Conservation (phyloP, 2,888 invertebrate species). For the Cryptus armator region DNA sequence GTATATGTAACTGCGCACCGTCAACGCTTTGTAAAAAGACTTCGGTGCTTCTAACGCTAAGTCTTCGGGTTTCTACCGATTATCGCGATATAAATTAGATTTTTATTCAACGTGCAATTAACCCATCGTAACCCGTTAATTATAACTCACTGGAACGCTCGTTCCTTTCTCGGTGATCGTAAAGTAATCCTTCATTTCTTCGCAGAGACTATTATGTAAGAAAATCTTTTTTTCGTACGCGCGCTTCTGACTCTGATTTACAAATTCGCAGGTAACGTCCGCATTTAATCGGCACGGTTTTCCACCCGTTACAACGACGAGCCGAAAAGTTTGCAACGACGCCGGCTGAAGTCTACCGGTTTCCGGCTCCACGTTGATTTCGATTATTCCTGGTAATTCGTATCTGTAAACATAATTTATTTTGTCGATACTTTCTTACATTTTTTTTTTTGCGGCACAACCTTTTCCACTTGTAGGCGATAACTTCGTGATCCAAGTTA, state of each 20-base stretch:
- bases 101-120: conserved; percentile 21
- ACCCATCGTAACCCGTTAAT: background rate
- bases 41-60: conserved; percentile 74
- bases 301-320: conserved; percentile 80
- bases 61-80: conserved; percentile 76
- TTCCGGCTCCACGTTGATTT: conserved; percentile 75
- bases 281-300: conserved; percentile 79
- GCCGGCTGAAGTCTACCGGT: conserved; percentile 83
- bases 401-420: conserved; percentile 73
- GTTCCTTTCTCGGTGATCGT: conserved; percentile 83
- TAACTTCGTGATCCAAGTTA: conserved; percentile 77
- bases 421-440: background rate
- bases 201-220: conserved; percentile 71
- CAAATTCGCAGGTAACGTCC: conserved; percentile 82
- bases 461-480: conserved; percentile 84
- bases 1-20: conserved; percentile 78
- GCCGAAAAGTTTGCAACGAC: conserved; percentile 80
- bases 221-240: conserved; percentile 80
- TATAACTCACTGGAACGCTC: conserved; percentile 78
- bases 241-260: conserved; percentile 82
- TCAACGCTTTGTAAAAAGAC: conserved; percentile 77
- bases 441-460: conserved; percentile 61
- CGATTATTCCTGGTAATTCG: conserved; percentile 76
- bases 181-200: conserved; percentile 82
- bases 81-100: conserved; percentile 16